Conservation (phyloP, 2,888 invertebrate species). For the Ischnus inquisitorius region DNA sequence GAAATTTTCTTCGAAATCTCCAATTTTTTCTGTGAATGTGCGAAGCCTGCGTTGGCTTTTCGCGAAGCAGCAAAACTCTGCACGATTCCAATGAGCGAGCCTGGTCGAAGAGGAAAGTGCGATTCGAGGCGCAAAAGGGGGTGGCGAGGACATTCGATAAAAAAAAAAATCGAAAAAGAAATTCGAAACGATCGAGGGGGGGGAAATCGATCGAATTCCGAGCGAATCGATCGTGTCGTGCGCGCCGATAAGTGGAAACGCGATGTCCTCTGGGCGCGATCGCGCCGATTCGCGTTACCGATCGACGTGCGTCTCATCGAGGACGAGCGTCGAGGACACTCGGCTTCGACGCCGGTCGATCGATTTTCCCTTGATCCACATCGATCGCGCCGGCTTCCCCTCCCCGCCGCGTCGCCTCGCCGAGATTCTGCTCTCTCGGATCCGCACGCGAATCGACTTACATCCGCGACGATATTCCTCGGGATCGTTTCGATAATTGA, state of each 20-base stretch:
- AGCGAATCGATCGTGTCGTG: conserved; percentile 39
- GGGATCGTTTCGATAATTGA: conserved; percentile 52
- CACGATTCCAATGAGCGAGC: too few species aligned
- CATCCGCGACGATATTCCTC: conserved; percentile 53
- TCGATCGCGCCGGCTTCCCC: conserved; percentile 39
- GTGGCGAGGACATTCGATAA: too few species aligned
- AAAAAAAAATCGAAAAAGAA: conserved; percentile 35
- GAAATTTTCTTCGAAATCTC: too few species aligned
- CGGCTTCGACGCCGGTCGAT: conserved; percentile 22
- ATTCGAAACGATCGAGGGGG: conserved; percentile 21
- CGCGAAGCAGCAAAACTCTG: too few species aligned
- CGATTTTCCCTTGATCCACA: conserved; percentile 66
- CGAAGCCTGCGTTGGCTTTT: too few species aligned
- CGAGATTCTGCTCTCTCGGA: conserved; percentile 7
- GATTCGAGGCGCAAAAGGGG: not conserved
- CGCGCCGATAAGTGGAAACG: not conserved
- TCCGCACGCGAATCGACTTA: conserved; percentile 28
- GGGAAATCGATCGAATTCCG: conserved; percentile 50
- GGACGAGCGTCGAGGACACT: conserved; percentile 58
- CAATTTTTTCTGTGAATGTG: too few species aligned
- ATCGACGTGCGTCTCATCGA: conserved; percentile 48
- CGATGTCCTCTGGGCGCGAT: conserved; percentile 34
- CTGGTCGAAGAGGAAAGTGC: not conserved
- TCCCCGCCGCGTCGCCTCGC: not conserved
- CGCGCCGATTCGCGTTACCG: conserved; percentile 5